Evolutionary conservation across 64 coral and sea anemone species (phyloP).

Genomic region (Orbicella faveolata): DNA sequence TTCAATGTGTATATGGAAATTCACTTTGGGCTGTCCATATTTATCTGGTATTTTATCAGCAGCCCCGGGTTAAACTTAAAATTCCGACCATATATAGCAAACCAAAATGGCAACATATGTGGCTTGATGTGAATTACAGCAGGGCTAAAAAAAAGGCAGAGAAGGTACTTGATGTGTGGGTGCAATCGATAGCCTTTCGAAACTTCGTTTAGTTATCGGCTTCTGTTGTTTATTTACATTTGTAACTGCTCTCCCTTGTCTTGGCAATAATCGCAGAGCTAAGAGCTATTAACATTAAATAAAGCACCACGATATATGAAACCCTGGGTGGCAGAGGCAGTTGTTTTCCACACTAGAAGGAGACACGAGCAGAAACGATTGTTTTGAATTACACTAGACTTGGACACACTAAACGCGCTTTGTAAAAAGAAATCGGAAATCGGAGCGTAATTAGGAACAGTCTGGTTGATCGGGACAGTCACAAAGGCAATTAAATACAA

Average conservation of each 20-base stretch:
- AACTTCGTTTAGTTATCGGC: not conserved
- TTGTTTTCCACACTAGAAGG: not conserved
- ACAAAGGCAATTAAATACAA: constrained; percentile 7
- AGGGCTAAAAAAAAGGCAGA: not conserved
- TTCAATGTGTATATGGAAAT: constrained; percentile 39
- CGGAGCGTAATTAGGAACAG: not conserved
- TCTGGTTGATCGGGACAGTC: not conserved
- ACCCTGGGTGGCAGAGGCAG: not conserved
- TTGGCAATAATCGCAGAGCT: not conserved
- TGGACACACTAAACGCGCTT: not conserved
- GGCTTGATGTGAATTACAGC: constrained; percentile 21
- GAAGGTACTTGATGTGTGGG: not conserved
- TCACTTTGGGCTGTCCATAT: constrained; percentile 15
- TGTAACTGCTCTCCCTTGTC: not conserved
- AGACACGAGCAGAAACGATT: not conserved
- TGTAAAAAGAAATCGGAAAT: not conserved
- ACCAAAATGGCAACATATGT: constrained; percentile 40
- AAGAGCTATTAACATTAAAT: too few relatives aligned
- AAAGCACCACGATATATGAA: too few relatives aligned
- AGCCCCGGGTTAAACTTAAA: constrained; percentile 8
- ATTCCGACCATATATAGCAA: constrained; percentile 32
- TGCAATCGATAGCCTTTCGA: not conserved
- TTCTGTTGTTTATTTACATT: not conserved
- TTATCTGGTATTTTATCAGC: constrained; percentile 34
- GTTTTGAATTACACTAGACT: too few relatives aligned